phyloP scores from a whole-genome alignment of 1,140 invertebrate species.

The Delia radicum region DNA sequence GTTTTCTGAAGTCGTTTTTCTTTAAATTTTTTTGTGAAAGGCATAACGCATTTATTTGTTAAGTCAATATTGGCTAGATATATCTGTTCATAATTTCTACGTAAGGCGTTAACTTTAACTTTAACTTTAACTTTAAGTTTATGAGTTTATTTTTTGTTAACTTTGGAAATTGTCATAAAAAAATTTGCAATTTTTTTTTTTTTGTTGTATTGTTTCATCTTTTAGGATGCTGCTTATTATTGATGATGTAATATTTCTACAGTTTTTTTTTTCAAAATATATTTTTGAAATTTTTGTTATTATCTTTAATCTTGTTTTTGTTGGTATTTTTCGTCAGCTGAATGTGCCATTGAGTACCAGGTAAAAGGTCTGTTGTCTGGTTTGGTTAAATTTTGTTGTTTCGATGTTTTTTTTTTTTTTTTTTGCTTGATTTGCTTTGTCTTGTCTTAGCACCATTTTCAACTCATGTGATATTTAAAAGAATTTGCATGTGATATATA shows the following conservation, averaged over 20 bases:
- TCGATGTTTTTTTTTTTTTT: not conserved
- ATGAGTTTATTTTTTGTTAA: not conserved
- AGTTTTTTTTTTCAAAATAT: no score
- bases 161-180: conserved; percentile 32
- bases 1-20: not conserved
- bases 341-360: not conserved
- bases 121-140: not conserved
- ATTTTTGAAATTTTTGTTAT: not conserved
- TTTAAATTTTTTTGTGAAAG: not conserved
- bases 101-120: not conserved
- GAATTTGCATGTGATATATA: not conserved
- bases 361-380: not conserved
- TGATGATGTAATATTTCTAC: not conserved
- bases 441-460: not conserved
- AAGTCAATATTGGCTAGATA: not conserved
- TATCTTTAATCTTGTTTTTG: not conserved
- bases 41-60: conserved; percentile 29
- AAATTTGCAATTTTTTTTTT: not conserved
- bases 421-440: not conserved
- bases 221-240: not conserved
- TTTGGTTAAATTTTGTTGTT: not conserved
- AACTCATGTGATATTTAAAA: not conserved
- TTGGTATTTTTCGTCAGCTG: not conserved
- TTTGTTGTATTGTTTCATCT: not conserved
- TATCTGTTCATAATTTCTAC: not conserved